A percentile compares a stretch with the other conserved stretches of the same genome.
Conservation (phyloP, 2,888 invertebrate species). For the Petrophora chlorosata region DNA sequence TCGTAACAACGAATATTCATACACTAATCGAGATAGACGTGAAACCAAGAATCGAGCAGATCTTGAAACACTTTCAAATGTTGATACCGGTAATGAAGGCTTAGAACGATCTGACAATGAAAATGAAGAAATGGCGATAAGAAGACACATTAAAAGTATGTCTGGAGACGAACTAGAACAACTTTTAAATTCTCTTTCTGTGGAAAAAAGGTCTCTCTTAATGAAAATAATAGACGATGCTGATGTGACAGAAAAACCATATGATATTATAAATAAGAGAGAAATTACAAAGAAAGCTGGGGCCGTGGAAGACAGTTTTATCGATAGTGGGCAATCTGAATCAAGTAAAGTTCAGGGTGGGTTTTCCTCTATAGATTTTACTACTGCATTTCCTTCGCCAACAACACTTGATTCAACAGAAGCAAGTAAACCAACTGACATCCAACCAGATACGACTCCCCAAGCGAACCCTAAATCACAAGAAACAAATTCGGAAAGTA, state of each 20-base stretch:
- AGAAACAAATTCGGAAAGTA: slow-evolving; percentile 47
- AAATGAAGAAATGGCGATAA: slow-evolving; percentile 69
- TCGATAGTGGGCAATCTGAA: slow-evolving; percentile 63
- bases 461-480: slow-evolving; percentile 45
- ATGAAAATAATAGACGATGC: slow-evolving; percentile 66
- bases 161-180: slow-evolving; percentile 67
- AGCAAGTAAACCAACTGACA: slow-evolving; percentile 47
- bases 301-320: slow-evolving; percentile 62
- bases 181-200: slow-evolving; percentile 64
- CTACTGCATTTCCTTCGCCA: slow-evolving; percentile 46
- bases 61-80: slow-evolving; percentile 13
- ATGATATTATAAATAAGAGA: slow-evolving; percentile 60
- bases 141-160: slow-evolving; percentile 68
- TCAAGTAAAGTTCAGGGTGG: slow-evolving; percentile 60
- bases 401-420: slow-evolving; percentile 48
- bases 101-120: slow-evolving; percentile 46
- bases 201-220: slow-evolving; percentile 67
- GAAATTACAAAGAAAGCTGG: slow-evolving; percentile 77
- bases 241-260: slow-evolving; percentile 34
- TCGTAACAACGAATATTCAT: slow-evolving; percentile 42
- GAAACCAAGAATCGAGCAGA: slow-evolving; percentile 39
- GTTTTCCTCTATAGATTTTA: slow-evolving; percentile 46
- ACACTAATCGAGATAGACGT: slow-evolving; percentile 59
- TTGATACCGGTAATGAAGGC: slow-evolving; percentile 36
- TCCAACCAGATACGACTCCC: slow-evolving; percentile 45